Conservation (phyloP, 2,797 vertebrate species). For the Dendrocincla fuliginosa region DNA sequence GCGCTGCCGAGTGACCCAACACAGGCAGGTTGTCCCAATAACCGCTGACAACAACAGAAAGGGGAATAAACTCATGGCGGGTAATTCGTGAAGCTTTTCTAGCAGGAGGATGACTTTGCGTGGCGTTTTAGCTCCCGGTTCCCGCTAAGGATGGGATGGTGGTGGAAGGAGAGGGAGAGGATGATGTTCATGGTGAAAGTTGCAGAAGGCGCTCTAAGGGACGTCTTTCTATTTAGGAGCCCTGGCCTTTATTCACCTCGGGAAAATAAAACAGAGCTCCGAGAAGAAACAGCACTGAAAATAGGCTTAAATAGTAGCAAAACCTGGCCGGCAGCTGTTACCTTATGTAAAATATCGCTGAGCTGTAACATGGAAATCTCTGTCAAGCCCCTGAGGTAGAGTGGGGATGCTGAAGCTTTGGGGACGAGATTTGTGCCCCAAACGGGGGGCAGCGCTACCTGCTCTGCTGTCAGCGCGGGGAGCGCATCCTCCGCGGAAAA, state of each 20-base stretch:
- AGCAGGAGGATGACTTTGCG: neutral
- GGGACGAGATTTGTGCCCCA: neutral
- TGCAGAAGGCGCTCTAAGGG: neutral
- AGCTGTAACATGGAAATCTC: neutral
- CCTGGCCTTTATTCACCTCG: neutral
- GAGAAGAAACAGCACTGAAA: neutral
- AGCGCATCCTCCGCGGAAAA: neutral
- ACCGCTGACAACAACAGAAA: accelerated
- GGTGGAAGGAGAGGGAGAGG: neutral
- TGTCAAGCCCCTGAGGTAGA: neutral
- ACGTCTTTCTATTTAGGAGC: neutral
- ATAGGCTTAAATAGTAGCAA: neutral
- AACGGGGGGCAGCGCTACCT: neutral
- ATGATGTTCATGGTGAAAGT: neutral
- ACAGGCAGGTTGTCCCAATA: neutral
- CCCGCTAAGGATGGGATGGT: neutral
- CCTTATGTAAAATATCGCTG: neutral
- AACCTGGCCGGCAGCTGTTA: neutral
- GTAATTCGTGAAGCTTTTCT: neutral
- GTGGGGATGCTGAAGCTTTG: neutral
- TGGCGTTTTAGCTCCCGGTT: neutral
- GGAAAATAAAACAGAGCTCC: neutral
- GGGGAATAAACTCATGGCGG: accelerated
- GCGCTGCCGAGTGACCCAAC: neutral
- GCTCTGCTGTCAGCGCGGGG: neutral